Evolutionary conservation across 2,113 vertebrate species (phyloP).

Genomic region (Coptodon rendalli): DNA sequence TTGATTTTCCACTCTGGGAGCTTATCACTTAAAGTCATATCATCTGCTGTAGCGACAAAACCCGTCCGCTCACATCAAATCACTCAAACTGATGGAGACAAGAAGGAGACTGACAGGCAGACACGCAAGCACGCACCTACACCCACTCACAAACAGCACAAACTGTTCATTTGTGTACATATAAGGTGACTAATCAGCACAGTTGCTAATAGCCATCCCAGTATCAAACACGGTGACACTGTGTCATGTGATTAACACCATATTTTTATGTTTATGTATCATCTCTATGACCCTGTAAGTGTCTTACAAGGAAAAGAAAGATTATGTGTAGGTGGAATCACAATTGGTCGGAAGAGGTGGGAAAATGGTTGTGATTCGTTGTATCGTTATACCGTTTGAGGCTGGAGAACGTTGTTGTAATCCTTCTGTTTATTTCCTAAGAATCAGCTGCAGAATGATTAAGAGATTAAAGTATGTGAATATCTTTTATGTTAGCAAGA

Average conservation of each 20-base stretch:
- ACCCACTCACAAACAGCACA: neutral
- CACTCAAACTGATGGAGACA: neutral
- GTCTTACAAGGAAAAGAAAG: neutral
- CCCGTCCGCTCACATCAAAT: neutral
- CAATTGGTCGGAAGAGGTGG: neutral
- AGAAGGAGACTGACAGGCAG: neutral
- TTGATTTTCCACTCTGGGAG: constrained; percentile 33
- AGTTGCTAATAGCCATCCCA: neutral
- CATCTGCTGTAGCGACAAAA: constrained; percentile 11
- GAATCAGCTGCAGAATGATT: neutral
- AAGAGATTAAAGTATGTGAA: neutral
- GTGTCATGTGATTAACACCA: neutral
- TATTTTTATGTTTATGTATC: neutral
- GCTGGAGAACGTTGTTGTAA: neutral
- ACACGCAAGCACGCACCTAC: neutral
- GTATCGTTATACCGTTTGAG: neutral
- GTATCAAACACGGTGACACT: neutral
- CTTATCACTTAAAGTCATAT: constrained; percentile 41
- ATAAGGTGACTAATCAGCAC: neutral
- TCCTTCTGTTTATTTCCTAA: neutral
- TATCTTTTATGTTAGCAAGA: neutral
- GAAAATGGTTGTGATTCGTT: neutral
- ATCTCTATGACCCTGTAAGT: neutral
- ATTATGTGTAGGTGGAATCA: neutral
- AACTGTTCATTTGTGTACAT: neutral